These are phyloP conservation scores for Lordiphosa collinella DNA, from an alignment of 1,140 invertebrate species.

Conservation along the genomic window DNA sequence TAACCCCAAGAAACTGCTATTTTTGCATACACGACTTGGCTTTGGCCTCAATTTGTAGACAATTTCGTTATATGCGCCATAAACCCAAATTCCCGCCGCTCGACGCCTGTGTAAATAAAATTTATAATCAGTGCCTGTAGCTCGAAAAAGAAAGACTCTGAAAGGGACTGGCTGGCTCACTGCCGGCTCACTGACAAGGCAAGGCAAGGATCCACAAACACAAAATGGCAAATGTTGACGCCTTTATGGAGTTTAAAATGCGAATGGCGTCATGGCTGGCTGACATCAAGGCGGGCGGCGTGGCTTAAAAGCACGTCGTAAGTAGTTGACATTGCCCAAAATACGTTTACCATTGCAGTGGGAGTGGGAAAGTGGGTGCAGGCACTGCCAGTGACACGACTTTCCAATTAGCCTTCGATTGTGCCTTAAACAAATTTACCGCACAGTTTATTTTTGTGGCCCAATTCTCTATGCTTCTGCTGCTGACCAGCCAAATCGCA, in stretches of 20 bases:
- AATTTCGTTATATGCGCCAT: constrained; percentile 56
- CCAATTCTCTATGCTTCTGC: constrained; percentile 8
- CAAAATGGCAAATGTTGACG: constrained; percentile 55
- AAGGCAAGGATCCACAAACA: constrained; percentile 15
- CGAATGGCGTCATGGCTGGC: constrained; percentile 30
- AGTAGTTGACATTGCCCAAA: constrained; percentile 53
- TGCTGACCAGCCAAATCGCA: constrained; percentile 1
- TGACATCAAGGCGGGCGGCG: constrained; percentile 1
- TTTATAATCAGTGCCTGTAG: constrained; percentile 44
- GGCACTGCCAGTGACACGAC: constrained; percentile 17
- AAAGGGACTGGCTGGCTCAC: neutral
- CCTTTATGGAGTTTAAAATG: constrained; percentile 57
- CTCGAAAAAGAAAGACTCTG: constrained; percentile 12
- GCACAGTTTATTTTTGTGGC: constrained; percentile 9
- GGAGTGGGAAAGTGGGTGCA: neutral
- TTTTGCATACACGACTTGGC: constrained; percentile 4
- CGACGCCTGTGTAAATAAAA: constrained; percentile 57
- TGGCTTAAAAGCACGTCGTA: constrained; percentile 30
- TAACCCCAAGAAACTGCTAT: neutral
- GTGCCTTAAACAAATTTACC: constrained; percentile 32
- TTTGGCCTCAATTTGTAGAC: constrained; percentile 43
- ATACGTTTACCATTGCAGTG: constrained; percentile 25
- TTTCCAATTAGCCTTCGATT: constrained; percentile 52
- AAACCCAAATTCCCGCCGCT: constrained; percentile 54
- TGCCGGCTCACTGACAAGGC: constrained; percentile 16